Evolutionary conservation across 2,113 vertebrate species (phyloP), one percentile per base, ranked within the genome.

Genomic region (Datnioides undecimradiatus): DNA sequence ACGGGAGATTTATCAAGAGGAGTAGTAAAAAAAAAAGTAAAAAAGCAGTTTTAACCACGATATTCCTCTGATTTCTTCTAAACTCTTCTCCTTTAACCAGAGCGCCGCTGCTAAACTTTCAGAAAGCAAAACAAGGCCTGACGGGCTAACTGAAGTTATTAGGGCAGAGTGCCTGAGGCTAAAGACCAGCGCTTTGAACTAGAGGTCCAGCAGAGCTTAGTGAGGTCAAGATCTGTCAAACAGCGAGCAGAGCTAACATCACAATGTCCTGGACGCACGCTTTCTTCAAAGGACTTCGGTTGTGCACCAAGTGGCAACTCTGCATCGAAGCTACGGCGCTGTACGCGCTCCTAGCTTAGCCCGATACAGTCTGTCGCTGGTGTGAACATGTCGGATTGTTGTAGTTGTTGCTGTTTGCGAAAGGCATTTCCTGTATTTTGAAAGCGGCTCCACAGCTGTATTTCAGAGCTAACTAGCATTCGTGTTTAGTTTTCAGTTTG

Each of bases 71-170:
- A 16, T 66, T 76, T 65, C 36, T 74, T n/a, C 31, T 25, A 21
- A 68, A 69, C 23, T 40, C 17, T 17, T 51, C 41, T 29, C 13
- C 45, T 75, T 62, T 17, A 12, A 57, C 58, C n/a, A 17, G 34
- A 38, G 25, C 5, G 23, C 8, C 31, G 57, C 55, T 40, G 72
- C 71, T 68, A 29, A 73, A 2, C 23, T 11, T 63, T 74, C 19
- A 41, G 73, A 78, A 78, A 65, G 68, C 33, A 94, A 95, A 96
- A 94, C 91, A 88, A 79, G 63, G 76, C 87, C 92, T 92, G 90
- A 94, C 92, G 76, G 87, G 92, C 92, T 95, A 96, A 96, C 94
- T 95, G 95, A 95, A 95, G 95, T 96, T 96, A 96, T 96, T 95
- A 97, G 95, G 93, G 91, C 93, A 90, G 94, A 95, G 94, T 86